Percentiles rank a stretch among this genome's conserved stretches.
These are phyloP conservation scores for Myripristis jacobus DNA, from an alignment of 2,797 vertebrate species.

Conservation along the genomic window DNA sequence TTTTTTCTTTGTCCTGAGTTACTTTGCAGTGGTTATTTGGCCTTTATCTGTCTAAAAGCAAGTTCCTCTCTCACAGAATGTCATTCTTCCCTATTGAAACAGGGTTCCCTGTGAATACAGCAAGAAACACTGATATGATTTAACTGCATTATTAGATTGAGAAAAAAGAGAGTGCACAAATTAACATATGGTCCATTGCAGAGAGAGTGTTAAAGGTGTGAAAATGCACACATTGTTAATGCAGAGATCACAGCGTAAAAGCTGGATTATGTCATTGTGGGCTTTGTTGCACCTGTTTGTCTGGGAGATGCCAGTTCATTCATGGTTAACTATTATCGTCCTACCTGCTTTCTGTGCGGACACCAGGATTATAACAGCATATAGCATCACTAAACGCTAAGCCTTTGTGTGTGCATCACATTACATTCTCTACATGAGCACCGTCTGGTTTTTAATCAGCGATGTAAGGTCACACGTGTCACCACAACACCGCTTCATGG, in stretches of 20 bases:
- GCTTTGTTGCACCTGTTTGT: background rate
- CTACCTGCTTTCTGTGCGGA: background rate
- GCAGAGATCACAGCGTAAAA: background rate
- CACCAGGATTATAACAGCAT: background rate
- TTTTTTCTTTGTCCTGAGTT: slow-evolving; percentile 27
- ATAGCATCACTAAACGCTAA: background rate
- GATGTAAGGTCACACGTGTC: no score
- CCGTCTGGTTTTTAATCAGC: no score
- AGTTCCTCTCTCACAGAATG: slow-evolving; percentile 20
- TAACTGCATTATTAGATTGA: background rate
- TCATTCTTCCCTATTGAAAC: slow-evolving; percentile 10
- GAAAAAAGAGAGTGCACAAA: background rate
- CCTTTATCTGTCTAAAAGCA: slow-evolving; percentile 41
- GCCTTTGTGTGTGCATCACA: background rate
- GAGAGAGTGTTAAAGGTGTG: background rate
- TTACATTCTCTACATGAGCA: background rate
- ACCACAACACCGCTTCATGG: no score
- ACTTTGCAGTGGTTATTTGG: slow-evolving; percentile 40
- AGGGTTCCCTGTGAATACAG: background rate
- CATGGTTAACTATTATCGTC: background rate
- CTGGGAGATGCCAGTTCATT: background rate
- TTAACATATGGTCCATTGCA: background rate
- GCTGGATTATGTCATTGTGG: background rate
- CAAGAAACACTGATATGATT: background rate
- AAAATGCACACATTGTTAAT: background rate